Conservation (phyloP, 2,113 vertebrate genomes). For the Oreochromis niloticus region DNA sequence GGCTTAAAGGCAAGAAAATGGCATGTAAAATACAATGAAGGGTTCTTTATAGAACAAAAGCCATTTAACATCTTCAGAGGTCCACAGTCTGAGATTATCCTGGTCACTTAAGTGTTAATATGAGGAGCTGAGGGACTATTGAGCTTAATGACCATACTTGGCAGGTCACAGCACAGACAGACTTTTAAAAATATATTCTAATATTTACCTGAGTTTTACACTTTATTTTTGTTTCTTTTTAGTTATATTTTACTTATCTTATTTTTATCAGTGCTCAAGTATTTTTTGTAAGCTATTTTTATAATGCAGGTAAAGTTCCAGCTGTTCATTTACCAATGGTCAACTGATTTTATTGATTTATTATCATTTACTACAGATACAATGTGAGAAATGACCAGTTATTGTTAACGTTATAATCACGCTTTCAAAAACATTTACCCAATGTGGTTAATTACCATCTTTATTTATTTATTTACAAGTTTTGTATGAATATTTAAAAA, state of each 20-base stretch:
- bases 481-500: neutral
- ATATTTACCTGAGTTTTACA: neutral
- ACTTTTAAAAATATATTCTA: neutral
- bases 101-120: conserved; percentile 23
- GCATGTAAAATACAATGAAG: conserved; percentile 37
- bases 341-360: neutral
- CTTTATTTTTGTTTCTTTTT: neutral
- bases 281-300: neutral
- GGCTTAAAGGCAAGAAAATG: neutral
- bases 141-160: neutral
- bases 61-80: conserved; percentile 16
- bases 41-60: conserved; percentile 11
- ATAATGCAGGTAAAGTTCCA: neutral
- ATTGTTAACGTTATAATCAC: neutral
- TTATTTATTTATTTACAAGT: neutral
- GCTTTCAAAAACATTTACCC: neutral
- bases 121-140: neutral
- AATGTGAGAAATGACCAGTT: neutral
- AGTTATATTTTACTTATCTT: neutral
- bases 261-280: neutral
- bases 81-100: conserved; percentile 17
- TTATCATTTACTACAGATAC: neutral
- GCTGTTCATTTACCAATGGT: neutral
- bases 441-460: neutral
- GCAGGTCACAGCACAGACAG: neutral